Evolutionary conservation across 30 jellyfish, hydroid and myxozoan species (phyloP), one percentile per base, ranked within the genome.

Genomic region (Turritopsis dohrnii): DNA sequence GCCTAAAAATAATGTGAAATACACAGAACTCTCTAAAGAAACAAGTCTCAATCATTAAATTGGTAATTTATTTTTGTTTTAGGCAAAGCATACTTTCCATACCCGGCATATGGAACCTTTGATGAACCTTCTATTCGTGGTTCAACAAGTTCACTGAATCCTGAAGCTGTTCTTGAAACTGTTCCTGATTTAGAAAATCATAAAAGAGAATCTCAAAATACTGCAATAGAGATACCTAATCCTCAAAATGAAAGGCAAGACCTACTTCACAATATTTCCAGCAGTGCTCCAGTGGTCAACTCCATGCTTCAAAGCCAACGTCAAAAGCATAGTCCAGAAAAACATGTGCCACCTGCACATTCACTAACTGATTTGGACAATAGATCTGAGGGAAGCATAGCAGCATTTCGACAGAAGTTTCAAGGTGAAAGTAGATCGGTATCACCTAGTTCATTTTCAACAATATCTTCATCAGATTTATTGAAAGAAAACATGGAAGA

Each of bases 101-200:
- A 74, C 65, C 83, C 83, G 7, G 83, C 83, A 30, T 74, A 74
- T 29, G 83, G 83, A 21, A 74, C 83, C 9, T 74, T 24, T 29
- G 83, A 74, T 74, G 83, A 74, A 26, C 72, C 65, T 23, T 74
- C 83, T 21, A 13, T 74, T 24, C 72, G 5, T 74, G 83, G 83
- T 8, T 74, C 83, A 21, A 74, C 83, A 24, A 29, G n/a, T 74
- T 23, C 83, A n/a, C 65, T 74, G 8, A 16, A 19, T 29, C 54
- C 3, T 27, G 65, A 25, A 66, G 9, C 7, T 3, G 18, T 4
- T n/a, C 28, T 8, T 66, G 9, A 25, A 66, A 22, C 7, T 3
- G 18, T 4, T n/a, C 28, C 28, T 66, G 9, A 1, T 17, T 25
- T 25, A 25, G 29, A 22, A 66, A 22, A 66, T 25, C 28, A 66